These are phyloP conservation scores for Setophaga kirtlandii DNA, from an alignment of 2,113 vertebrate species.

Conservation along the genomic window DNA sequence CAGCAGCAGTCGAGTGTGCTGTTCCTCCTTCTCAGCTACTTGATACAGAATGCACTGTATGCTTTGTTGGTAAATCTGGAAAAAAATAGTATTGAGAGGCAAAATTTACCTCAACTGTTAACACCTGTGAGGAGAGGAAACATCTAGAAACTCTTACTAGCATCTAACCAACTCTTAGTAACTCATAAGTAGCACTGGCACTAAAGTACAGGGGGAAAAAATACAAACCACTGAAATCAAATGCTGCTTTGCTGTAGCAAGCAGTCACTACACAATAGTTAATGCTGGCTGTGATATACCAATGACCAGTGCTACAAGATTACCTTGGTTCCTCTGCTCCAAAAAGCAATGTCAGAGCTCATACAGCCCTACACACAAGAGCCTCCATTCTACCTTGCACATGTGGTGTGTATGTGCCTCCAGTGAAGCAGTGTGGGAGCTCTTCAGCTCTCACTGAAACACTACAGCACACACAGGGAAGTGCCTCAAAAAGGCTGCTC, in stretches of 20 bases:
- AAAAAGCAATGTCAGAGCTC: not conserved
- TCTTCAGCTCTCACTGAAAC: not conserved
- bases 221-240: not conserved
- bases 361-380: rapidly evolving
- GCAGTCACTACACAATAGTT: not conserved
- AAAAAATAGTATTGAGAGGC: not conserved
- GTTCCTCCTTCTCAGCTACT: constrained; percentile 64
- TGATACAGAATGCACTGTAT: constrained; percentile 28
- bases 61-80: constrained; percentile 66
- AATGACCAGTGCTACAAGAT: not conserved
- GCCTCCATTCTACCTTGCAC: not conserved
- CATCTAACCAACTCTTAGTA: not conserved
- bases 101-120: not conserved
- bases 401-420: too few species aligned
- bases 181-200: not conserved
- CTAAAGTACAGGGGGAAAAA: not conserved
- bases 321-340: not conserved
- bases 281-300: not conserved
- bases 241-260: not conserved
- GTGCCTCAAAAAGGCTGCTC: not conserved
- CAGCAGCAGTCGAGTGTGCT: not conserved
- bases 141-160: not conserved
- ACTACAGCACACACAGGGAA: not conserved
- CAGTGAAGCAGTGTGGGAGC: not conserved
- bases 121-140: not conserved